These are phyloP conservation scores for Troilus luridus DNA, from an alignment of 2,888 invertebrate genomes.

Conservation along the genomic window DNA sequence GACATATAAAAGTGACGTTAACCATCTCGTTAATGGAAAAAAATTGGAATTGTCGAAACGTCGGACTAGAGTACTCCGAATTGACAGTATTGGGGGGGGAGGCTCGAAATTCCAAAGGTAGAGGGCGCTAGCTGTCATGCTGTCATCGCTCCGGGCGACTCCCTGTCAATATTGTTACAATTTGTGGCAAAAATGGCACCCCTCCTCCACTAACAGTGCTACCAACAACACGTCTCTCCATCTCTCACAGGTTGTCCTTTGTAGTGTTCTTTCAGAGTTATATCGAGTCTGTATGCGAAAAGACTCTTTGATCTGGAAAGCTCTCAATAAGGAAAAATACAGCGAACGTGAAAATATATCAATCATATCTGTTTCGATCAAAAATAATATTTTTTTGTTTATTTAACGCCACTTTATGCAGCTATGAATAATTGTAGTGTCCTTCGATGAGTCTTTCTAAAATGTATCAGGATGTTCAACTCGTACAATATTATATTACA, in stretches of 20 bases:
- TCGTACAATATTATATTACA: too few relatives aligned
- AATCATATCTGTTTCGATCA: too few relatives aligned
- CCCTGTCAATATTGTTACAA: conserved; percentile 16
- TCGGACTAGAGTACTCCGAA: neutral
- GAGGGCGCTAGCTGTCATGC: neutral
- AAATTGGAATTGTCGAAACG: neutral
- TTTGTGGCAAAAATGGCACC: neutral
- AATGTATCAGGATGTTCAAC: too few relatives aligned
- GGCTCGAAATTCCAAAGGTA: neutral
- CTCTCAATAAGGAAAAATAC: too few relatives aligned
- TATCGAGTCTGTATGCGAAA: neutral
- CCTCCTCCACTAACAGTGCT: neutral
- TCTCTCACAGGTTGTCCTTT: neutral
- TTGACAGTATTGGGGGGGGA: neutral
- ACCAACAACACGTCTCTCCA: neutral
- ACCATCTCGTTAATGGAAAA: neutral
- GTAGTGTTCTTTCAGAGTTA: neutral
- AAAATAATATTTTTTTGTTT: too few relatives aligned
- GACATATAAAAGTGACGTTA: neutral
- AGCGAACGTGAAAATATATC: too few relatives aligned
- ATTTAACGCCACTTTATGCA: too few relatives aligned
- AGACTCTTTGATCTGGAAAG: too few relatives aligned
- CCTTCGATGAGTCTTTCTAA: too few relatives aligned
- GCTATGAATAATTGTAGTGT: too few relatives aligned
- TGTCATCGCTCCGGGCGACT: neutral